Evolutionary conservation across 2,113 vertebrate genomes (phyloP), one percentile per base, ranked within the genome.

Genomic region (Pagrus major): DNA sequence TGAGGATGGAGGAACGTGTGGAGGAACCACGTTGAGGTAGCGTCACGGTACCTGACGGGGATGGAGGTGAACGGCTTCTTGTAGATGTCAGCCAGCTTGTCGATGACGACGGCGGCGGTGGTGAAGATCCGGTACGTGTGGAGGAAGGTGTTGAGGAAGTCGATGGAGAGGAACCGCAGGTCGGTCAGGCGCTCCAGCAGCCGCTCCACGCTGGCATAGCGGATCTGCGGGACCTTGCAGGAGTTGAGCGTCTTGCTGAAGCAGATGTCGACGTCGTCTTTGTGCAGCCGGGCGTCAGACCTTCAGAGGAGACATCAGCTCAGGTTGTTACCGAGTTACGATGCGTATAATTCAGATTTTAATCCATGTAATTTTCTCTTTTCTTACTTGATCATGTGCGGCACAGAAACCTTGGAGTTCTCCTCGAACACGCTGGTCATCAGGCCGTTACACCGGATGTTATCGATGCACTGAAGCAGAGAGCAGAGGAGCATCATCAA

Each of bases 351-450:
- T n/a, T n/a, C n/a, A n/a, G n/a, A n/a, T n/a, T n/a, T n/a, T n/a
- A n/a, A n/a, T n/a, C n/a, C n/a, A n/a, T n/a, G n/a, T n/a, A n/a
- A n/a, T n/a, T n/a, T n/a, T 27, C 5, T 33, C 1, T 51, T 21
- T 56, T 94, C 96, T 96, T 95, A 99, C 98, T 97, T 99, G 92
- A 99, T 98, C 96, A 99, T 98, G 90, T 98, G 97, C 67, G 98
- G 98, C 88, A 99, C 97, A 0, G 97, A 97, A 33, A 99, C 98
- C 93, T 98, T 99, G 69, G 98, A 99, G 93, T 97, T 99, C 90
- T 99, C 98, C 92, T 99, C 98, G 81, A 98, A 99, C 81, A 99
- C 98, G 84, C 97, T 96, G 86, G 96, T 99, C 97, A 99, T 99
- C 88, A 99, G 94, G 80, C 97, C 98, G 65, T 99, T 99, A 86